phyloP scores from a whole-genome alignment of 2,888 invertebrate genomes.

The Smittia sp. region DNA sequence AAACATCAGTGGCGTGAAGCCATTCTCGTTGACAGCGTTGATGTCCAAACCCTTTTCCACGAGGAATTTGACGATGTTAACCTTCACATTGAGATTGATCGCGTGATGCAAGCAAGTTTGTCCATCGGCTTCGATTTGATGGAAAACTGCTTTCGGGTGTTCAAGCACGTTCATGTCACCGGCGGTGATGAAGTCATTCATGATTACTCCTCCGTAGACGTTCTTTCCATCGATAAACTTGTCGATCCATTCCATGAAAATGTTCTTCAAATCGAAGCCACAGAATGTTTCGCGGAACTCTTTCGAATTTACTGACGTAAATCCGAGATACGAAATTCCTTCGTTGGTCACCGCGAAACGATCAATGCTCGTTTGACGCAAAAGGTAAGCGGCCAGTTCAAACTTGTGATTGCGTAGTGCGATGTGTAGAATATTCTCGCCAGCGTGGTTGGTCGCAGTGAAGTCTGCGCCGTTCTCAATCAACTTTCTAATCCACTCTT shows the following conservation, averaged over 20 bases:
- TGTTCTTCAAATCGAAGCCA: neutral
- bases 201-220: neutral
- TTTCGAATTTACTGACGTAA: neutral
- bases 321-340: conserved; percentile 11
- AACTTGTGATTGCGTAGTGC: neutral
- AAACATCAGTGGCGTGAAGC: neutral
- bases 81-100: neutral
- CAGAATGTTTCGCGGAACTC: neutral
- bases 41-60: conserved; percentile 12
- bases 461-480: neutral
- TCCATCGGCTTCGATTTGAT: neutral
- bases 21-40: neutral
- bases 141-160: neutral
- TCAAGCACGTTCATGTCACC: neutral
- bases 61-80: neutral
- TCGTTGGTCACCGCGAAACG: conserved; percentile 2
- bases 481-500: neutral
- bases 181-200: neutral
- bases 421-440: conserved; percentile 13
- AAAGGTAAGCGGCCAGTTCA: neutral
- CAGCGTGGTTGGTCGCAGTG: neutral
- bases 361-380: neutral
- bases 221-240: conserved; percentile 8
- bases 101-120: neutral
- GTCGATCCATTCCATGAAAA: neutral